phyloP scores from a whole-genome alignment of 2,797 vertebrate species.

The Alosa sapidissima region DNA sequence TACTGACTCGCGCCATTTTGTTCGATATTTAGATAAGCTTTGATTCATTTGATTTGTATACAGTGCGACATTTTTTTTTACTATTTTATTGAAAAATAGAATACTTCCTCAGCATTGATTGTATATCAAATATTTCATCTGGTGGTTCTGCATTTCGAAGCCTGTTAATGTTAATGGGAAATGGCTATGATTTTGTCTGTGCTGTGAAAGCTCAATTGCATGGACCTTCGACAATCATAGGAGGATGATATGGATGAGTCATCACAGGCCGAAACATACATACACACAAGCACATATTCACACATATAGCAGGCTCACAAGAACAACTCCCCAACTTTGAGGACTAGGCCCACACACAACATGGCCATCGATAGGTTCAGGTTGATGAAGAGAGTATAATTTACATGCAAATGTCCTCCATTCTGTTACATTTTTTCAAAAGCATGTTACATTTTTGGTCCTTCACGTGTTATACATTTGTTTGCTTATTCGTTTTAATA shows the following conservation, averaged over 20 bases:
- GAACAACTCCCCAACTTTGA: no score
- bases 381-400: no score
- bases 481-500: not conserved
- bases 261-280: not conserved
- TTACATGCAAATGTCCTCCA: no score
- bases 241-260: not conserved
- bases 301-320: not conserved
- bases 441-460: not conserved
- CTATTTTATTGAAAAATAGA: not conserved
- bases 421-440: no score
- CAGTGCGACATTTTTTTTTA: not conserved
- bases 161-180: not conserved
- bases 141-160: not conserved
- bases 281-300: constrained; percentile 48
- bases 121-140: not conserved
- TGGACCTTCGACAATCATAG: not conserved
- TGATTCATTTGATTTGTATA: not conserved
- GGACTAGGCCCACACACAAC: not conserved
- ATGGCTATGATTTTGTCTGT: not conserved
- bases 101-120: not conserved
- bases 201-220: not conserved
- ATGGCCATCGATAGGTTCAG: not conserved
- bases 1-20: not conserved
- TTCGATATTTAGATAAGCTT: not conserved
- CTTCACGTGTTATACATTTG: not conserved